Percentiles rank a stretch among this genome's conserved stretches.
Evolutionary conservation across 2,113 vertebrate genomes (phyloP).

Genomic region (Stegostoma tigrinum): DNA sequence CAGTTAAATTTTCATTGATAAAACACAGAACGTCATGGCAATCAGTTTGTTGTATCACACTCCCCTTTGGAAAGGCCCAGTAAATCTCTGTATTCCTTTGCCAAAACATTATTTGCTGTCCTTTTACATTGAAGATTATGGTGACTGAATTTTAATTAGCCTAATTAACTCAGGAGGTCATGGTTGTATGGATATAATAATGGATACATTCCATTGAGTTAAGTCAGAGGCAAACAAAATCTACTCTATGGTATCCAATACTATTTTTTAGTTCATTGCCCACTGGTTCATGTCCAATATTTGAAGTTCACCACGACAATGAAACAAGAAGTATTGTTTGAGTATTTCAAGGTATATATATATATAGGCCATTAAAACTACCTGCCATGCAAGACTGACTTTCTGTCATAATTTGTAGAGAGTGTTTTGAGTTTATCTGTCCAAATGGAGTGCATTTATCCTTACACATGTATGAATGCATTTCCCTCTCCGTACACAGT

Average conservation of each 20-base stretch:
- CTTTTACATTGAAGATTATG: too few species aligned
- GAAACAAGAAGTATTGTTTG: not conserved
- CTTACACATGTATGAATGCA: not conserved
- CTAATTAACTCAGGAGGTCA: too few species aligned
- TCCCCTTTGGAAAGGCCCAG: too few species aligned
- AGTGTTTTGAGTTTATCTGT: not conserved
- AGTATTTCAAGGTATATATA: not conserved
- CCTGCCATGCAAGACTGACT: not conserved
- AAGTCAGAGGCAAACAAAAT: not conserved
- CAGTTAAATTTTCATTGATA: too few species aligned
- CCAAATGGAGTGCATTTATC: not conserved
- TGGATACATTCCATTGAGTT: not conserved
- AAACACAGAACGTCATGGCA: too few species aligned
- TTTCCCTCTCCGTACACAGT: not conserved
- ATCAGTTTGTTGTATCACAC: too few species aligned
- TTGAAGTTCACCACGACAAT: not conserved
- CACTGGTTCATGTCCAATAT: not conserved
- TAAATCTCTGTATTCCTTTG: too few species aligned
- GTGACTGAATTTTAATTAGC: too few species aligned
- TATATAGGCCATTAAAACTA: not conserved
- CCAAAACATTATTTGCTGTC: too few species aligned
- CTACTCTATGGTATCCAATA: not conserved
- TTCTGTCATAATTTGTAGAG: not conserved
- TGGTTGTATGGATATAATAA: not conserved
- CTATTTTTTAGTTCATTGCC: not conserved